These are phyloP conservation scores for Jacana jacana DNA, from an alignment of 2,113 vertebrate species.

Conservation along the genomic window DNA sequence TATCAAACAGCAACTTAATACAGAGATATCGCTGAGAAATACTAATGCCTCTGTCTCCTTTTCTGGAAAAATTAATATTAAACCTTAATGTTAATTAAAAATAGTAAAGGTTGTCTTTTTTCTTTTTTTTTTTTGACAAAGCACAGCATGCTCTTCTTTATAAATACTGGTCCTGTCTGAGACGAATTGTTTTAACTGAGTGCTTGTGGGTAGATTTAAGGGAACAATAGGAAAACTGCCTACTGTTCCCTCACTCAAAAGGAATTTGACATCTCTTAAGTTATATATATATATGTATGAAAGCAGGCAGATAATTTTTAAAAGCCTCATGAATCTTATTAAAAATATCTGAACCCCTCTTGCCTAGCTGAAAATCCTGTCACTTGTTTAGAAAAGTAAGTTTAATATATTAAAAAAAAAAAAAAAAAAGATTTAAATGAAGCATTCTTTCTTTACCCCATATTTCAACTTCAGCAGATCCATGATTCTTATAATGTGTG, in stretches of 20 bases:
- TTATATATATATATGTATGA: background rate
- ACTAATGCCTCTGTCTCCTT: background rate
- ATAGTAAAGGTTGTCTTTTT: no score
- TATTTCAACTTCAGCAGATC: conserved; percentile 84
- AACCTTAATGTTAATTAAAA: background rate
- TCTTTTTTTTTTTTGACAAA: background rate
- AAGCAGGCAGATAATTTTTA: background rate
- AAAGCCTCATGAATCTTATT: background rate
- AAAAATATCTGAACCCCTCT: background rate
- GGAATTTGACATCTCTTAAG: background rate
- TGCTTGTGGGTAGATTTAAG: background rate
- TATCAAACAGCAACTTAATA: background rate
- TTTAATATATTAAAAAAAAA: background rate
- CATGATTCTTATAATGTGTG: conserved; percentile 84
- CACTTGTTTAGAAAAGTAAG: background rate
- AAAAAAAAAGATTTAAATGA: background rate
- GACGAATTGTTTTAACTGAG: background rate
- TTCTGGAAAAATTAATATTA: background rate
- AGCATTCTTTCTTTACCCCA: conserved; percentile 74
- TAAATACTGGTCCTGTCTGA: background rate
- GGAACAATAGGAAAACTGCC: background rate
- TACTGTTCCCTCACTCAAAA: background rate
- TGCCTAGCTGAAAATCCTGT: background rate
- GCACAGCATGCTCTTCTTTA: background rate
- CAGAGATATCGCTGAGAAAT: background rate